phyloP scores from a whole-genome alignment of 1,140 invertebrate species.

The Condylostylus longicornis region DNA sequence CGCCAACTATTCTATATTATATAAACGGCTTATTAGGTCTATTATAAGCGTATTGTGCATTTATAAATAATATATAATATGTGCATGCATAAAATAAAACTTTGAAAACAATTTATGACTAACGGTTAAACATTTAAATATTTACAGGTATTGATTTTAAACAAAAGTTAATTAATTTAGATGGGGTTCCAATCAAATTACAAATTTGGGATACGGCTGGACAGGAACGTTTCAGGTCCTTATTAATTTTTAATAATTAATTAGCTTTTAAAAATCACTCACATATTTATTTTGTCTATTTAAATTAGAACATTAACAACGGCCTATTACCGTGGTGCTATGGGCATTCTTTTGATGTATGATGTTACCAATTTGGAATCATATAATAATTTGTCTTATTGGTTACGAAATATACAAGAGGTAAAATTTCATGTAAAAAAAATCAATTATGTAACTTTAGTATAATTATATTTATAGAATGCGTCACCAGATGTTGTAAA shows the following conservation, averaged over 20 bases:
- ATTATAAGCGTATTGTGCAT: too few species aligned
- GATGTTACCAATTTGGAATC: conserved; percentile 75
- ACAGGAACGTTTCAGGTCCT: conserved; percentile 25
- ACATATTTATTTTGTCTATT: conserved; percentile 62
- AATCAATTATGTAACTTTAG: neutral
- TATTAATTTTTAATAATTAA: conserved; percentile 1
- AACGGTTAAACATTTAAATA: too few species aligned
- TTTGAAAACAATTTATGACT: too few species aligned
- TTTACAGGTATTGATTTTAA: conserved; percentile 75
- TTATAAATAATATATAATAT: too few species aligned
- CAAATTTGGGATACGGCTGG: conserved; percentile 74
- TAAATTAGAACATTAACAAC: conserved; percentile 74
- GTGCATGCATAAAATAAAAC: too few species aligned
- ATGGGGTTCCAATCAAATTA: conserved; percentile 69
- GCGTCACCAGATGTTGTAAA: conserved; percentile 73
- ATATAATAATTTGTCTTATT: conserved; percentile 73
- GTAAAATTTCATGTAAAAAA: conserved; percentile 33
- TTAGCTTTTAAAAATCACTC: conserved; percentile 37
- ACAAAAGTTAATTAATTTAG: conserved; percentile 75
- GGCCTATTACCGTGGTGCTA: conserved; percentile 71
- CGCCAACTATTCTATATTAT: too few species aligned
- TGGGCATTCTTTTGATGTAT: conserved; percentile 77
- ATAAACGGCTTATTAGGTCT: too few species aligned
- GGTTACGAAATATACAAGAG: conserved; percentile 75
- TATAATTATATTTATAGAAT: conserved; percentile 42